phyloP scores from a whole-genome alignment of 2,797 vertebrate genomes.

The Peromyscus nudipes region DNA sequence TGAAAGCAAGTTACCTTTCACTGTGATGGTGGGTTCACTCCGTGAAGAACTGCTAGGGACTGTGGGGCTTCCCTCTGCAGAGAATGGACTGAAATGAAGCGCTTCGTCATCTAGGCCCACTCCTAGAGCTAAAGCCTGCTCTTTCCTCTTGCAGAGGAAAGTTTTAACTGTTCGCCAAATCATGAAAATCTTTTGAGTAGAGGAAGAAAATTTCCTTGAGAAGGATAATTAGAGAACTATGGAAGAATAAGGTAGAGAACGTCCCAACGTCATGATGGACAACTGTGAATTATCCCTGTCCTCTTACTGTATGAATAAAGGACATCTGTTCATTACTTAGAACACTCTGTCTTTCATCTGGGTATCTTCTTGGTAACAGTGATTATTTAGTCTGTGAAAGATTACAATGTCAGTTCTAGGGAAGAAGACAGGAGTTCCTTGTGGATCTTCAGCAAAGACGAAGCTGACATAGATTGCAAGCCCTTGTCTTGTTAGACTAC shows the following conservation, averaged over 20 bases:
- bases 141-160: slow-evolving; percentile 4
- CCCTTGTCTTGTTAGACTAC: neutral
- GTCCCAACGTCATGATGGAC: neutral
- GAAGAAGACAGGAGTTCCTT: neutral
- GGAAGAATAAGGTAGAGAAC: neutral
- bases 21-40: neutral
- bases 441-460: neutral
- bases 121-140: neutral
- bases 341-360: slow-evolving; percentile 18
- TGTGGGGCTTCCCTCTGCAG: neutral
- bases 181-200: neutral
- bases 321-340: neutral
- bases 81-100: slow-evolving; percentile 45
- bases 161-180: neutral
- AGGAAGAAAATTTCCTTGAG: neutral
- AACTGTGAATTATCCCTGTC: neutral
- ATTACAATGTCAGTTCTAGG: neutral
- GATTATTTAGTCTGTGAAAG: neutral
- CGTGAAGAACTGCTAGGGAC: neutral
- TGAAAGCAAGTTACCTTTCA: slow-evolving; percentile 47
- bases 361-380: neutral
- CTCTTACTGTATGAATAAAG: neutral
- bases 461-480: neutral
- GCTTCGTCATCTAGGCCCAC: neutral
- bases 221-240: neutral